Evolutionary conservation across 2,888 invertebrate genomes (phyloP), one percentile per base, ranked within the genome.

Genomic region (Ichneumoninae sp.): DNA sequence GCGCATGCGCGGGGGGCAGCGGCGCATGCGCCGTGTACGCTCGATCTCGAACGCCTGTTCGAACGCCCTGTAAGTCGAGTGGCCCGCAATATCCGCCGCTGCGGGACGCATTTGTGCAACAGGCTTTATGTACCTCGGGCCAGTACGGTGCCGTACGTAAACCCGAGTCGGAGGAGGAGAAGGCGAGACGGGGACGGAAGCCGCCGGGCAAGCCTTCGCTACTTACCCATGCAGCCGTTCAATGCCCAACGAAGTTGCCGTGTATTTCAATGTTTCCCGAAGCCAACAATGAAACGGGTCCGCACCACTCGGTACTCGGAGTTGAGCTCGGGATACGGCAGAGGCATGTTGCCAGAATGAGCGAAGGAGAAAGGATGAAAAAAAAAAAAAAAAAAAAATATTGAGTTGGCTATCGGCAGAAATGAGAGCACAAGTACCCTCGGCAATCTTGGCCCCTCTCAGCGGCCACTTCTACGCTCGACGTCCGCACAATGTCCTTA

Each of bases 91-190:
- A 85, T 87, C 80, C 70, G 79, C 75, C 83, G 82, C 81, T 87
- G 86, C 89, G 86, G 88, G 88, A 91, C 89, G 89, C 89, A 90
- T 90, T 91, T 89, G 91, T 90, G 92, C 92, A 92, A 92, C 92
- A 92, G 92, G 91, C 92, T 91, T 90, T 90, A 88, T 91, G 84
- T 10, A 26, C 87, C 26, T 26, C 16, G 22, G 30, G 69, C 40
- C 40, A 3, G 33, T 60, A 74, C 70, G 75, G 47, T 30, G 4
- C 40, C 7, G 52, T 80, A 75, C 50, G 36, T 19, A 47, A 13
- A 19, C 13, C 16, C 26, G 13, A n/a, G 26, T 1, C 0, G 19
- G 36, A 2, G 47, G 47, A 52, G 44, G 75, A 36, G 40, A 50
- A 10, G 63, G 10, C 16, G 63, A 26, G 30, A 52, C n/a, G 63